Evolutionary conservation across 1,140 invertebrate species (phyloP).

Genomic region (Nixonia krombeini): DNA sequence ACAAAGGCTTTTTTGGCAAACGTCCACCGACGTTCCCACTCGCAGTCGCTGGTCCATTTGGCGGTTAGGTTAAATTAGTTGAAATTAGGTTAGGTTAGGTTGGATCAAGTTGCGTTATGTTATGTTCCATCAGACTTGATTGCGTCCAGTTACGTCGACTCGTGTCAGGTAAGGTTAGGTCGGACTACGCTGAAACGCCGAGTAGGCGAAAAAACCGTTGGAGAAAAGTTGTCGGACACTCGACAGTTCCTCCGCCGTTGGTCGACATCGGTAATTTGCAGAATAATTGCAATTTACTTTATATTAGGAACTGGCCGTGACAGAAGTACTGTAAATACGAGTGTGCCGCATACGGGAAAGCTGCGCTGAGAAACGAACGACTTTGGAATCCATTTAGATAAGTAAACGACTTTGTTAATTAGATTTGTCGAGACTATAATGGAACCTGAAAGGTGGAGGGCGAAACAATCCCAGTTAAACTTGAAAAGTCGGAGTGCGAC

Average conservation of each 20-base stretch:
- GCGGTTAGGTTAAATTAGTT: too few species aligned
- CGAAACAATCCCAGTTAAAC: slow-evolving; percentile 57
- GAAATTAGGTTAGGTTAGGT: too few species aligned
- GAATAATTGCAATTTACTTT: slow-evolving; percentile 44
- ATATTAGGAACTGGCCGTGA: slow-evolving; percentile 38
- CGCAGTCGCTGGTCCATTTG: too few species aligned
- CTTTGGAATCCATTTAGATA: slow-evolving; percentile 66
- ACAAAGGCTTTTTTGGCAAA: neutral
- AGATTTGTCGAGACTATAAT: slow-evolving; percentile 64
- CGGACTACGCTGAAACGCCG: too few species aligned
- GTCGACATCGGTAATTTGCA: slow-evolving; percentile 29
- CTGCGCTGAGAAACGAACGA: slow-evolving; percentile 54
- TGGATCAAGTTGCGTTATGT: too few species aligned
- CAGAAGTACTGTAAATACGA: slow-evolving; percentile 45
- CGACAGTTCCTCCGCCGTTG: neutral
- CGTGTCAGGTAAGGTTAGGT: too few species aligned
- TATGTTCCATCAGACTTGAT: too few species aligned
- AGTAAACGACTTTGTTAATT: slow-evolving; percentile 68
- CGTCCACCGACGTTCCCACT: too few species aligned
- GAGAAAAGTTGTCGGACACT: too few species aligned
- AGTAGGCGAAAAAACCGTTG: too few species aligned
- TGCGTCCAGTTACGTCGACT: too few species aligned
- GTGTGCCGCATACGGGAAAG: slow-evolving; percentile 39
- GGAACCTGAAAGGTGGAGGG: slow-evolving; percentile 51
- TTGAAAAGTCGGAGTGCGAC: slow-evolving; percentile 53